phyloP scores from a whole-genome alignment of 2,888 invertebrate species.

The Lycophotia porphyrea region DNA sequence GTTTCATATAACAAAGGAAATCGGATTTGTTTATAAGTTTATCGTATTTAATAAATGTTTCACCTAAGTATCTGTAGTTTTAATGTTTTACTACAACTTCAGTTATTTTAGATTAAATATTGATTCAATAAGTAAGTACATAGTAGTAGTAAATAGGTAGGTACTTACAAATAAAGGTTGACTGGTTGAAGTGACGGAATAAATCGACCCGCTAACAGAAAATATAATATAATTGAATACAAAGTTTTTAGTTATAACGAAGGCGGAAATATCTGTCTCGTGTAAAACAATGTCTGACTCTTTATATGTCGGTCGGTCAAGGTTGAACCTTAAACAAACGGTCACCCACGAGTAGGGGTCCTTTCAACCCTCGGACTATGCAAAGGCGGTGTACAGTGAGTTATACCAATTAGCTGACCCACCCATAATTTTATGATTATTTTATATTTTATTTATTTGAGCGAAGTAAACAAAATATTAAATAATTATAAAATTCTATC shows the following conservation, averaged over 20 bases:
- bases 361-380: neutral
- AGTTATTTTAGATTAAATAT: neutral
- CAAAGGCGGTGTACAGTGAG: neutral
- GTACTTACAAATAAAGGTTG: too few relatives aligned
- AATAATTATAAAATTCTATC: too few relatives aligned
- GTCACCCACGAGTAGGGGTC: neutral
- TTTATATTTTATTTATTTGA: too few relatives aligned
- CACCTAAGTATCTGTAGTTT: neutral
- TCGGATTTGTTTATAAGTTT: neutral
- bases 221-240: neutral
- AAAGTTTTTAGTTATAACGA: neutral
- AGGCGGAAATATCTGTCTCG: neutral
- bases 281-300: neutral
- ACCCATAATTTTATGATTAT: too few relatives aligned
- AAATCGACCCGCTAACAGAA: neutral
- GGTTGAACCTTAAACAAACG: conserved; percentile 15
- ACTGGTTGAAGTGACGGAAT: too few relatives aligned
- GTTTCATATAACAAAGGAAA: neutral
- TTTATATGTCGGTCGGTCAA: conserved; percentile 37
- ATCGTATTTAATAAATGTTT: neutral
- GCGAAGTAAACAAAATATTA: too few relatives aligned
- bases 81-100: neutral
- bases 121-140: neutral
- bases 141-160: too few relatives aligned
- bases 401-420: too few relatives aligned